These are phyloP conservation scores for Catharus ustulatus DNA, from an alignment of 2,797 vertebrate genomes.

Conservation along the genomic window DNA sequence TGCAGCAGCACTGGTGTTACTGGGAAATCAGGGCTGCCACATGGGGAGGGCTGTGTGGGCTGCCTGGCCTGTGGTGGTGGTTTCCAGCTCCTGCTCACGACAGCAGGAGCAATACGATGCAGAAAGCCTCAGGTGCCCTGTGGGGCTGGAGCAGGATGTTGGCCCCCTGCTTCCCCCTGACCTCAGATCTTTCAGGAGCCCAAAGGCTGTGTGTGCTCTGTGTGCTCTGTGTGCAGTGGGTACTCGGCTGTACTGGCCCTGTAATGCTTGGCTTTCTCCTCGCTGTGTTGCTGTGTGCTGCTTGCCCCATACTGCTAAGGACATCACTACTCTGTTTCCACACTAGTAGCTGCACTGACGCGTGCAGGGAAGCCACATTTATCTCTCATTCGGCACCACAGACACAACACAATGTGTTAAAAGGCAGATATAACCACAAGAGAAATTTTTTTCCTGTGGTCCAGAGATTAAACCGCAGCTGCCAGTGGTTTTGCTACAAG, in stretches of 20 bases:
- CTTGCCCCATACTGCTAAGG: background rate
- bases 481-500: conserved; percentile 31
- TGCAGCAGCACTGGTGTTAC: background rate
- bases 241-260: fast-evolving
- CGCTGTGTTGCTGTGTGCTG: fast-evolving
- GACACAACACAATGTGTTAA: background rate
- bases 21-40: background rate
- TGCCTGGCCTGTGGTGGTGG: background rate
- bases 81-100: background rate
- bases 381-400: background rate
- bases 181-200: background rate
- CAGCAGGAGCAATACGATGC: fast-evolving
- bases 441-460: background rate
- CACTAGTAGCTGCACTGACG: fast-evolving
- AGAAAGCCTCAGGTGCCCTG: background rate
- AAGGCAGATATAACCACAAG: background rate
- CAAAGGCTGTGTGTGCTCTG: background rate
- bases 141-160: too few species aligned
- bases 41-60: fast-evolving
- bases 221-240: fast-evolving
- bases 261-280: background rate
- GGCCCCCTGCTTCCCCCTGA: background rate
- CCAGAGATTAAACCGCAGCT: conserved; percentile 9
- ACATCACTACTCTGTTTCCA: fast-evolving
- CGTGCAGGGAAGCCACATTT: background rate